These are phyloP conservation scores for Anisognathus igniventris DNA, from an alignment of 2,797 vertebrate genomes.

Conservation along the genomic window DNA sequence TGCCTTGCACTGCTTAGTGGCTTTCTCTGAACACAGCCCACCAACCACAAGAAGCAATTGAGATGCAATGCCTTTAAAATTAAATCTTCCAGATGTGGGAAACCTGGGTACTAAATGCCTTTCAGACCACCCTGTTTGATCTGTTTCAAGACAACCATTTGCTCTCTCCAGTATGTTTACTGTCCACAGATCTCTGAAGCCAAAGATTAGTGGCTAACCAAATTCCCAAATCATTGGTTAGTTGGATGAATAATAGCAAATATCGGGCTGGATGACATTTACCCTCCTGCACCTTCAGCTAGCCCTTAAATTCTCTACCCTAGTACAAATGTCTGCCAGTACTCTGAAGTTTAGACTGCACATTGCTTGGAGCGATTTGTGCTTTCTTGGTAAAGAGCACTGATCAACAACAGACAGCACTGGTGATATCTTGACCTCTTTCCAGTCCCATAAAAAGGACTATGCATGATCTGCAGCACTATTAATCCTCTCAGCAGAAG, in stretches of 20 bases:
- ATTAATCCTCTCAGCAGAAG: background rate
- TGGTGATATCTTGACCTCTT: background rate
- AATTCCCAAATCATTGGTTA: background rate
- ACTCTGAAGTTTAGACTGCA: background rate
- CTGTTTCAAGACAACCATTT: background rate
- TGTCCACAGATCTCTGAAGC: background rate
- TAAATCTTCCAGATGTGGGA: background rate
- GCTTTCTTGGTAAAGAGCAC: background rate
- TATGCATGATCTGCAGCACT: background rate
- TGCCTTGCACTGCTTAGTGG: background rate
- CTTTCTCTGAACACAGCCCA: background rate
- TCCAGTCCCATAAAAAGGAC: background rate
- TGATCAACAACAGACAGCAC: background rate
- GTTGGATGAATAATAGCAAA: background rate
- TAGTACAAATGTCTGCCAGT: fast-evolving
- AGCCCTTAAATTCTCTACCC: background rate
- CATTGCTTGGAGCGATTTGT: background rate
- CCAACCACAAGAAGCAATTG: background rate
- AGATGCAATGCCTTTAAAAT: background rate
- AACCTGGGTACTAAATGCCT: background rate
- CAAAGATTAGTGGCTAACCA: background rate
- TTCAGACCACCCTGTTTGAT: background rate
- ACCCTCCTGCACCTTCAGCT: background rate
- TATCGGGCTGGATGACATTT: background rate
- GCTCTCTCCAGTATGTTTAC: fast-evolving